A percentile compares a stretch with the other conserved stretches of the same genome.
phyloP scores from a whole-genome alignment of 1,140 invertebrate species.

The Penaeus vannamei region DNA sequence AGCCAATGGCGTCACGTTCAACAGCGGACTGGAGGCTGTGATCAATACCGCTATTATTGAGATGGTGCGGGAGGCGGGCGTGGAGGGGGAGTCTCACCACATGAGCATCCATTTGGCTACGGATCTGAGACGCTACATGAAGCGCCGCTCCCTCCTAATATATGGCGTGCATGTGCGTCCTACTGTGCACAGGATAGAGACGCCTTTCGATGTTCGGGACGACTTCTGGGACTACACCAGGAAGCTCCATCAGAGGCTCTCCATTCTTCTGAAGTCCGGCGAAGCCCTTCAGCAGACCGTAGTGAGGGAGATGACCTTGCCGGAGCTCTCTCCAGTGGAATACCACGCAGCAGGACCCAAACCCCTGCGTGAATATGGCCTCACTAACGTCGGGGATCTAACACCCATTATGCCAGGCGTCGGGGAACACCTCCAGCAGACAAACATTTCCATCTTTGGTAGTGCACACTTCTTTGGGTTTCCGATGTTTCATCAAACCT shows the following conservation, averaged over 20 bases:
- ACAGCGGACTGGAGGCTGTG: neutral
- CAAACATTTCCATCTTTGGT: too few relatives aligned
- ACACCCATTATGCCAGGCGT: too few relatives aligned
- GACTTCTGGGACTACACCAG: constrained; percentile 7
- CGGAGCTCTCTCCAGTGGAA: neutral
- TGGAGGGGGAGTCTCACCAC: neutral
- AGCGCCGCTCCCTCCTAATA: neutral
- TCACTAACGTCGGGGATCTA: too few relatives aligned
- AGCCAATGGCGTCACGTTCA: neutral
- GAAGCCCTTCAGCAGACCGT: neutral
- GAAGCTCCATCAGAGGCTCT: neutral
- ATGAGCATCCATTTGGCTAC: neutral
- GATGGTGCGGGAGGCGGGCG: neutral
- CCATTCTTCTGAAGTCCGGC: neutral
- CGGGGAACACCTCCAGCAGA: too few relatives aligned
- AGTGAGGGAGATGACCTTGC: neutral
- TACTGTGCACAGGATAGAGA: neutral
- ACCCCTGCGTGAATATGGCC: too few relatives aligned
- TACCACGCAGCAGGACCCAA: too few relatives aligned
- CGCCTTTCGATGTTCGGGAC: neutral
- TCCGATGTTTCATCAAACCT: too few relatives aligned
- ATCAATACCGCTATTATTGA: constrained; percentile 18
- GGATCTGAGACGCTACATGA: neutral
- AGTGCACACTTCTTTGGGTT: too few relatives aligned
- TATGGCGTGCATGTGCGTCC: neutral